Base-by-base conservation (phyloP, 2,113 vertebrate genomes). In the Xenopus laevis region DNA sequence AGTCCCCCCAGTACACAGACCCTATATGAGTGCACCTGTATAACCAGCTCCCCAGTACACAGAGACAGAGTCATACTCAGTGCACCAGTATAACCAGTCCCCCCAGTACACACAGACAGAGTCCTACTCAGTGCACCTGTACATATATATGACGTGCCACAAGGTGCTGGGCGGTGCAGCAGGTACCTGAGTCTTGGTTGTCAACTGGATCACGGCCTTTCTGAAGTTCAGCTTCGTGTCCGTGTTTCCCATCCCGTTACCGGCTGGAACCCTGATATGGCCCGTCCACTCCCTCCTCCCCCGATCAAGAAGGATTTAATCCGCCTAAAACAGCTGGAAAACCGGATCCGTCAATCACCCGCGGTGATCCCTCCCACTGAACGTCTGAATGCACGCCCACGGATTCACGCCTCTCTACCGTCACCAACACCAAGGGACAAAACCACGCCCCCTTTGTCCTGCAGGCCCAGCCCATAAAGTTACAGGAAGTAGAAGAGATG, bases 161-260 rank as follows among this genome's bases (percentile, higher is more conserved):
- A 59, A 60, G 21, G 18, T 45, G 10, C 13, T 20, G 15, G 7
- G 10, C 55, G 21, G 3, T 27, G 27, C 21, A 53, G 60, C 68
- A 53, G 58, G 68, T 55, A n/a, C 57, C 96, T 98, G 97, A 8
- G 97, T 98, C 90, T 97, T 98, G 74, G 97, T 98, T 75, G 97
- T 98, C 81, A 98, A 94, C 86, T 98, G 97, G 82, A 98, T 98
- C 79, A 98, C 97, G 45, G 97, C 96, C 85, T 98, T 98, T 86
- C 97, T 93, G 87, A 98, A 98, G 88, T 97, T 96, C 46, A 98
- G 89, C 86, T 97, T 98, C 30, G 96, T 97, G 86, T 98, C 97
- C 64, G 92, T 92, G 84, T 91, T 94, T 72, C 97, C 97, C 97
- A 98, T 98, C 73, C 83, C 84, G 70, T 59, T 68, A 78, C 78